Percentiles rank a stretch among this genome's conserved stretches.
Evolutionary conservation across 1,140 invertebrate species (phyloP).

Genomic region (Drusus annulatus): DNA sequence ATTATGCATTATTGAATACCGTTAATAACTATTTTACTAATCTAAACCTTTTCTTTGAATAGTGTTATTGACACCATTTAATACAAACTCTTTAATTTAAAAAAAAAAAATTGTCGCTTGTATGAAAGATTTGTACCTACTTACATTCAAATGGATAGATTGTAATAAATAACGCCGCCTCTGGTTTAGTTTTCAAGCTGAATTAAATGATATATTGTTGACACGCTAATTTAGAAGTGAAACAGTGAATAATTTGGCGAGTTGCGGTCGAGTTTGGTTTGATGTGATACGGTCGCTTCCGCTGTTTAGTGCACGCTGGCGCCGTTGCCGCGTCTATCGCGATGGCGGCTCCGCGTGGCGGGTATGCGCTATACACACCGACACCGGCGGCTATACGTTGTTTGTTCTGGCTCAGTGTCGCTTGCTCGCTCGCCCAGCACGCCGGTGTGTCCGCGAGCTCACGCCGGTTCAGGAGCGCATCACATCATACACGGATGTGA

Average conservation of each 20-base stretch:
- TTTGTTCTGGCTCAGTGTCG: constrained; percentile 41
- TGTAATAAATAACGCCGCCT: constrained; percentile 48
- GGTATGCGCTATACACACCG: too few species aligned
- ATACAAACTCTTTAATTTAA: not conserved
- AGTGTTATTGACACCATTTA: constrained; percentile 7
- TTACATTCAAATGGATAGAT: constrained; percentile 44
- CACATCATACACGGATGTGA: constrained; percentile 42
- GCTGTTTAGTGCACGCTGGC: constrained; percentile 11
- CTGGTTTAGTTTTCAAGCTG: not conserved
- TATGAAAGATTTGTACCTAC: constrained; percentile 38
- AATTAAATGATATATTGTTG: not conserved
- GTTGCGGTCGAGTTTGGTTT: constrained; percentile 10
- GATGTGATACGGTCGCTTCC: not conserved
- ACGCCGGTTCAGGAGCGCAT: constrained; percentile 36
- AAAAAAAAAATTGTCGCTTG: not conserved
- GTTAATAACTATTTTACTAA: not conserved
- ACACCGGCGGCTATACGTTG: not conserved
- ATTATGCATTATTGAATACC: too few species aligned
- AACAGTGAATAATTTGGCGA: not conserved
- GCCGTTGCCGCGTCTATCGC: constrained; percentile 39
- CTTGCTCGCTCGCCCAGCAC: constrained; percentile 43
- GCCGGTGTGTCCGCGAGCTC: constrained; percentile 42
- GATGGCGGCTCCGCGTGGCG: constrained; percentile 51
- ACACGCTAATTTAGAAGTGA: not conserved
- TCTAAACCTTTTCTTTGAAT: constrained; percentile 18